These are phyloP conservation scores for Lacanobia oleracea DNA, from an alignment of 2,888 invertebrate species.

Conservation along the genomic window DNA sequence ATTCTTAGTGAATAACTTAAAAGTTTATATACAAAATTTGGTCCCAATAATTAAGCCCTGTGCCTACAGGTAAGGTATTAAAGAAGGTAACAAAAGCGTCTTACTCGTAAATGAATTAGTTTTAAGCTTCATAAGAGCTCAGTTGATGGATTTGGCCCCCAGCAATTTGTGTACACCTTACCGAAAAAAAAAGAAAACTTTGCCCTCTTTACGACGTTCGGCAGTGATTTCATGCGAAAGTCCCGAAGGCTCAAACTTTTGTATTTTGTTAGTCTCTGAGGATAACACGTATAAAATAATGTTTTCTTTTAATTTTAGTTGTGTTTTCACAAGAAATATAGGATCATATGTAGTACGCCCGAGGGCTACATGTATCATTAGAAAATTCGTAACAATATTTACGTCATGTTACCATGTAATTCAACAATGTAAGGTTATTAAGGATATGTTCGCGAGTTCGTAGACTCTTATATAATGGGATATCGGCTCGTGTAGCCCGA, in stretches of 20 bases:
- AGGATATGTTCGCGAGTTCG: background rate
- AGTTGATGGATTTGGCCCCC: background rate
- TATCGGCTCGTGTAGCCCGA: conserved; percentile 6
- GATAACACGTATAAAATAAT: conserved; percentile 27
- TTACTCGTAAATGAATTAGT: conserved; percentile 43
- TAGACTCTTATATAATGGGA: background rate
- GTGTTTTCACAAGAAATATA: conserved; percentile 1
- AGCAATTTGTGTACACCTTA: conserved; percentile 2
- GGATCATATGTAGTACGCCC: conserved; percentile 17
- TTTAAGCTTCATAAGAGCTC: conserved; percentile 15
- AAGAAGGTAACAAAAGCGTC: conserved; percentile 8
- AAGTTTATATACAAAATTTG: conserved; percentile 2
- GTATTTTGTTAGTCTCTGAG: conserved; percentile 29
- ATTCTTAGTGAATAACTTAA: background rate
- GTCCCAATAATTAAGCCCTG: background rate
- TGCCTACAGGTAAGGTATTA: background rate
- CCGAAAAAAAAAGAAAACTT: conserved; percentile 11
- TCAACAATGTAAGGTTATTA: background rate
- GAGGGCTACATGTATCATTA: conserved; percentile 30
- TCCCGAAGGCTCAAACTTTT: conserved; percentile 28
- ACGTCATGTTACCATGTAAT: background rate
- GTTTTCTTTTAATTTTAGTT: conserved; percentile 28
- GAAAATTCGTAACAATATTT: conserved; percentile 24
- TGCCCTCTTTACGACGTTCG: conserved; percentile 5
- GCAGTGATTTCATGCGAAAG: conserved; percentile 25